phyloP scores from a whole-genome alignment of 1,140 invertebrate species.

The Conopomorpha cramerella region DNA sequence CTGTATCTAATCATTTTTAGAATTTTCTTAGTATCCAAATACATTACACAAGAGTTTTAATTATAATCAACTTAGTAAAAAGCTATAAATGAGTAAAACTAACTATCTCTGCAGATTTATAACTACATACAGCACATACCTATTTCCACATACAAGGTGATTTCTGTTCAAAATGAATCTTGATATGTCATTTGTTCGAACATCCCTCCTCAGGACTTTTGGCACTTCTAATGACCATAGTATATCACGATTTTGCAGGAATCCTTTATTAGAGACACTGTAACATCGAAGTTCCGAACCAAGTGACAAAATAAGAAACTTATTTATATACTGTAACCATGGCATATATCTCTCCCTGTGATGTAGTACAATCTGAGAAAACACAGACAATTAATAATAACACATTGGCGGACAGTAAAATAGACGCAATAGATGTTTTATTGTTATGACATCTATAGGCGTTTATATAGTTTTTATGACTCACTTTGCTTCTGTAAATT shows the following conservation, averaged over 20 bases:
- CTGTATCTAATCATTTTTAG: too few species aligned
- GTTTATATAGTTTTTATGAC: background rate
- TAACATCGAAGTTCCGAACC: slow-evolving; percentile 28
- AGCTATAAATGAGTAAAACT: too few species aligned
- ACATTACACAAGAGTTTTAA: too few species aligned
- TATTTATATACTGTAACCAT: slow-evolving; percentile 25
- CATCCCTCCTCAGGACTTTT: slow-evolving; percentile 25
- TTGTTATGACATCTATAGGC: too few species aligned
- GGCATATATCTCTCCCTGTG: slow-evolving; percentile 39
- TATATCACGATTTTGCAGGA: slow-evolving; percentile 9
- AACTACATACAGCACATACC: too few species aligned
- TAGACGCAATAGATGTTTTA: background rate
- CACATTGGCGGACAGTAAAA: too few species aligned
- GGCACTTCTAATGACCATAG: slow-evolving; percentile 30
- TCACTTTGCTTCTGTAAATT: slow-evolving; percentile 30
- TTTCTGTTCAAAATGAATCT: slow-evolving; percentile 34
- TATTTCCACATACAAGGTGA: slow-evolving; percentile 37
- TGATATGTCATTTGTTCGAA: slow-evolving; percentile 44
- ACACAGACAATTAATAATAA: slow-evolving; percentile 1
- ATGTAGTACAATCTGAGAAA: slow-evolving; percentile 23
- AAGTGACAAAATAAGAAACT: slow-evolving; percentile 20
- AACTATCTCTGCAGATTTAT: too few species aligned
- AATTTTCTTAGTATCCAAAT: too few species aligned
- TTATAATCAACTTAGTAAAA: too few species aligned
- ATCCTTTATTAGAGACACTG: slow-evolving; percentile 15